Base-by-base conservation (phyloP, 2,113 vertebrate species). In the Prunella himalayana region DNA sequence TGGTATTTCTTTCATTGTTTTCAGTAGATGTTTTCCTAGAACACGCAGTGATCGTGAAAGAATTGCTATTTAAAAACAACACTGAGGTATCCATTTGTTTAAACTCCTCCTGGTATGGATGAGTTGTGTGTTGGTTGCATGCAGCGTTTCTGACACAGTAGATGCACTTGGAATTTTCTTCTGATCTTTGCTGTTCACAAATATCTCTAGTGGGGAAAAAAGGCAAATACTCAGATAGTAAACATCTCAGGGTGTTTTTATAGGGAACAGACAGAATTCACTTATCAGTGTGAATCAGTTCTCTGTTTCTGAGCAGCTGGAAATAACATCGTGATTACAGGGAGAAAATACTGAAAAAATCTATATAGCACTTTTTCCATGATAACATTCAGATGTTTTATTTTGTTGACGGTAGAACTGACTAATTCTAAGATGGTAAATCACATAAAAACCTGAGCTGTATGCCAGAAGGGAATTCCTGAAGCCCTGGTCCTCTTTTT, bases 1-100 rank as follows among this genome's bases (percentile, higher is more conserved):
- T 41, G 70, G 31, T 96, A 50, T 79, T 92, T 82, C 11, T 82
- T 88, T 86, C 80, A 77, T 88, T 96, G 91, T 91, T 95, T 92
- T 95, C 70, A 53, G 45, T 82, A 79, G 83, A 54, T 80, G 24
- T 85, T 91, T 92, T 94, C 81, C 53, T 95, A 85, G 92, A 95
- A 82, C 71, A 82, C 13, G 45, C 47, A 63, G 61, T 53, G 81
- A 63, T 77, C 3, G 0, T 5, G 8, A 72, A 88, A 54, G n/a
- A 84, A 37, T 47, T 75, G 42, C 47, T 65, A 30, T 79, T 89
- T 89, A 53, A 92, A 95, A 95, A n/a, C 50, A 53, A 4, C 6
- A 66, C 44, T 0, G 6, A 16, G 0, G 0, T 69, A 20, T 56
- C 79, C 1, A 8, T 82, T 75, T 76, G 15, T 72, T 84, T 65